Conservation (phyloP, 1,140 invertebrate genomes). For the Trichomalopsis sarcophagae region DNA sequence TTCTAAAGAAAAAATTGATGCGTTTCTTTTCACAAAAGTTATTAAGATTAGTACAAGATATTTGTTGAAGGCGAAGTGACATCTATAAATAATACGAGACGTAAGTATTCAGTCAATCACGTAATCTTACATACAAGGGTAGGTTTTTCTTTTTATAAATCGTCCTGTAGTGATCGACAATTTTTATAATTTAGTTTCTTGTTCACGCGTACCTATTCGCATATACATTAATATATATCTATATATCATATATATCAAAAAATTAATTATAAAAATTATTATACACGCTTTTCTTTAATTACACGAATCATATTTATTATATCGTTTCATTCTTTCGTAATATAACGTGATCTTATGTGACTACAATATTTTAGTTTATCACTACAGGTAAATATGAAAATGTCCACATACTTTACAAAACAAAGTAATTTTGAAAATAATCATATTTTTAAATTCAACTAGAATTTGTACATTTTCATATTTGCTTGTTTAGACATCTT, state of each 20-base stretch:
- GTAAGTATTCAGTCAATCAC: constrained; percentile 20
- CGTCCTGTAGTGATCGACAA: constrained; percentile 13
- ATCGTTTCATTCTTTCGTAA: constrained; percentile 36
- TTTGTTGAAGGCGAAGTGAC: neutral
- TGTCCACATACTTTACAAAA: neutral
- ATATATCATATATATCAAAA: constrained; percentile 41
- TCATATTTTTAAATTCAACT: neutral
- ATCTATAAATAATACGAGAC: neutral
- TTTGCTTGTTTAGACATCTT: constrained; percentile 41
- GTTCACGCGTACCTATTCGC: constrained; percentile 34
- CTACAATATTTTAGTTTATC: constrained; percentile 43
- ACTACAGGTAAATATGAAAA: constrained; percentile 47
- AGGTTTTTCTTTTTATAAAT: neutral
- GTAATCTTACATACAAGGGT: constrained; percentile 37
- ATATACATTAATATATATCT: constrained; percentile 40
- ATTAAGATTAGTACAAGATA: neutral
- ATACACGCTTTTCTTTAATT: constrained; percentile 52
- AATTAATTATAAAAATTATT: constrained; percentile 52
- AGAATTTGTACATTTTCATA: constrained; percentile 37
- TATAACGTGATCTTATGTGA: constrained; percentile 34
- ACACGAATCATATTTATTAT: constrained; percentile 48
- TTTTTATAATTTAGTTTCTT: constrained; percentile 23
- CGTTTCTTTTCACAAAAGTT: neutral
- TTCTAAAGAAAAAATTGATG: neutral
- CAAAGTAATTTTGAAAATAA: constrained; percentile 40